Conservation (phyloP, 2,113 vertebrate species). For the Alosa alosa region DNA sequence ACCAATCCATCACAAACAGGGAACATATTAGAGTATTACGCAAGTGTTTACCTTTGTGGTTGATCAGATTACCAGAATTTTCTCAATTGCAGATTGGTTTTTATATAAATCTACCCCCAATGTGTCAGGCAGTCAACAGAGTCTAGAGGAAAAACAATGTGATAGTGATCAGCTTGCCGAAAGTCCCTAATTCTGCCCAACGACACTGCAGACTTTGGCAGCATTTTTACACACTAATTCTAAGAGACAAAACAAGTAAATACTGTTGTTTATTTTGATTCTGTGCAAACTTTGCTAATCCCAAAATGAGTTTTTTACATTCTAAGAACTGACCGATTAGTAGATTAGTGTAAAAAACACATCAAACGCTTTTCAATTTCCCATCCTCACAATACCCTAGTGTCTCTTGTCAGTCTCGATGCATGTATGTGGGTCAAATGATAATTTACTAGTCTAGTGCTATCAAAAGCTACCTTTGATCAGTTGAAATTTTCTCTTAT, state of each 20-base stretch:
- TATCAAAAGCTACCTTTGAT: constrained; percentile 4
- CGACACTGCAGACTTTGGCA: neutral
- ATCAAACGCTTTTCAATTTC: neutral
- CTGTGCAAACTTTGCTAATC: neutral
- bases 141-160: neutral
- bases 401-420: neutral
- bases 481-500: neutral
- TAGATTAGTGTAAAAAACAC: neutral
- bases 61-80: neutral
- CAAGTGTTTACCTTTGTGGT: neutral
- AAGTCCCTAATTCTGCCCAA: neutral
- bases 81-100: neutral
- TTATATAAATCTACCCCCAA: neutral
- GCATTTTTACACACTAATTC: neutral
- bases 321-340: neutral
- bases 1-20: too few species aligned
- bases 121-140: neutral
- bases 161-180: neutral
- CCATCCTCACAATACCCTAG: neutral
- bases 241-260: neutral
- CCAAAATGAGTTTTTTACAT: neutral
- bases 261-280: neutral
- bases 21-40: too few species aligned
- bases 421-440: neutral
- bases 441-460: neutral